These are phyloP conservation scores for Parus major DNA, from an alignment of 2,113 vertebrate genomes.

Conservation along the genomic window DNA sequence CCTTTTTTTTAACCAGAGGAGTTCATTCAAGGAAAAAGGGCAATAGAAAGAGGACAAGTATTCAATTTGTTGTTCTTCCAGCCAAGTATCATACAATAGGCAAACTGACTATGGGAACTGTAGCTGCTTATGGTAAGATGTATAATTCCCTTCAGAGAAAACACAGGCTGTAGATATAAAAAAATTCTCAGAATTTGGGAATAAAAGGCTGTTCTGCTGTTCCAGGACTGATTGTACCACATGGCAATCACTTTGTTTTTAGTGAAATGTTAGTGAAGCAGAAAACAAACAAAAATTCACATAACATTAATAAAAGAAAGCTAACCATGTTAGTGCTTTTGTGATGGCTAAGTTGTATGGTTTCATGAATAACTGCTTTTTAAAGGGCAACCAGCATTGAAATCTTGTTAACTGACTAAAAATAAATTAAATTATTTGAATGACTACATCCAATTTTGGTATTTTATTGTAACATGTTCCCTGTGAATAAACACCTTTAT, in stretches of 20 bases:
- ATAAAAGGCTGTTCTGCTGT: slow-evolving; percentile 19
- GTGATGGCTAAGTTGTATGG: neutral
- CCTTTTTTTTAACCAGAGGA: neutral
- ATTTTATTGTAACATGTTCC: neutral
- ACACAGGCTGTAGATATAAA: neutral
- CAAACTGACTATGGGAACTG: neutral
- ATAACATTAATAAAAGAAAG: slow-evolving; percentile 22
- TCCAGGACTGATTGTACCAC: neutral
- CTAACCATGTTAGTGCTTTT: neutral
- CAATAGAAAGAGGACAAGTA: neutral
- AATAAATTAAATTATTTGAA: slow-evolving; percentile 3
- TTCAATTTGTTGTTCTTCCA: neutral
- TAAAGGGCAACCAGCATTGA: neutral
- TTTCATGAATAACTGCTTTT: neutral
- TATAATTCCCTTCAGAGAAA: neutral
- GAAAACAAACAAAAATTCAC: neutral
- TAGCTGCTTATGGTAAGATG: neutral
- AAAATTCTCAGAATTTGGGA: neutral
- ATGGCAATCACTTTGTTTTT: neutral
- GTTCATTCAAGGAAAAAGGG: neutral
- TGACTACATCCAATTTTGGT: neutral
- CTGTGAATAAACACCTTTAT: neutral
- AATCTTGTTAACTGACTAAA: neutral
- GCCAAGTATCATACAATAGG: neutral
- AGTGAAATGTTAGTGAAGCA: neutral